Conservation (phyloP, 2,797 vertebrate species). For the Poeciliopsis presidionis region DNA sequence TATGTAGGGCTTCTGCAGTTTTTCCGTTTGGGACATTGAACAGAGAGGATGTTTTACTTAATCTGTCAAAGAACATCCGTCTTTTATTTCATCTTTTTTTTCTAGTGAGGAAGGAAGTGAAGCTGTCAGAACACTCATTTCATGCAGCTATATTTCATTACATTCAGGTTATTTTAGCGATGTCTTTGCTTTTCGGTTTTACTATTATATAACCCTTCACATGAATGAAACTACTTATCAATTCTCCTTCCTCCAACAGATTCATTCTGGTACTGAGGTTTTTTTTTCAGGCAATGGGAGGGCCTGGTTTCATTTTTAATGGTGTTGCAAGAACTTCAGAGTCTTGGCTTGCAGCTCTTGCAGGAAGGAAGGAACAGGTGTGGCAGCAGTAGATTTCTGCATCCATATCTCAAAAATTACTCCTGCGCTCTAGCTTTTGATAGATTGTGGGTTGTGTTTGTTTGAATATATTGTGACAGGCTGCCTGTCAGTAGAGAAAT, state of each 20-base stretch:
- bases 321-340: slow-evolving; percentile 54
- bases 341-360: slow-evolving; percentile 27
- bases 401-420: slow-evolving; percentile 55
- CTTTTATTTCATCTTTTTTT: slow-evolving; percentile 8
- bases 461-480: slow-evolving; percentile 14
- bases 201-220: neutral
- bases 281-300: slow-evolving; percentile 25
- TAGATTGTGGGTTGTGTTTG: slow-evolving; percentile 27
- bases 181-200: neutral
- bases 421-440: slow-evolving; percentile 36
- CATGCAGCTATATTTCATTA: neutral
- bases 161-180: neutral
- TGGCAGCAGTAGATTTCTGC: slow-evolving; percentile 58
- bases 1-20: slow-evolving; percentile 19
- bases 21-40: slow-evolving; percentile 28
- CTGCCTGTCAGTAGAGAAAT: neutral
- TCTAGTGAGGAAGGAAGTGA: slow-evolving; percentile 16
- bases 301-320: slow-evolving; percentile 36
- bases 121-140: neutral
- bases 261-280: slow-evolving; percentile 41
- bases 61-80: slow-evolving; percentile 40
- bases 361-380: slow-evolving; percentile 84
- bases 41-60: slow-evolving; percentile 43
- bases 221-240: neutral
- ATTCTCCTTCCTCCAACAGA: slow-evolving; percentile 11